Percentiles rank a stretch among this genome's conserved stretches.
These are phyloP conservation scores for Halocynthia aurantium DNA, from an alignment of 23 tunicate species.

Conservation along the genomic window DNA sequence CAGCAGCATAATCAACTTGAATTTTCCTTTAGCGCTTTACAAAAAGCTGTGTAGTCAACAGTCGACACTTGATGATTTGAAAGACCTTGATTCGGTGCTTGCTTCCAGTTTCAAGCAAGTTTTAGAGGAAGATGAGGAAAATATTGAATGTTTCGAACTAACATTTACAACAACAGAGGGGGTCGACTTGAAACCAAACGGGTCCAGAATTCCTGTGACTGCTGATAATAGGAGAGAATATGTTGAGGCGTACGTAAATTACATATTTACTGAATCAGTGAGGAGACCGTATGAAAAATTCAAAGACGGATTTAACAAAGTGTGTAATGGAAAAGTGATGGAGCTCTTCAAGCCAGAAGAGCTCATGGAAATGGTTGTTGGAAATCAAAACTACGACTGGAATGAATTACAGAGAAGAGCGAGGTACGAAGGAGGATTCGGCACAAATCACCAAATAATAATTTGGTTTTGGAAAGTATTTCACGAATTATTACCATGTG, in stretches of 20 bases:
- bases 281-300: slow-evolving; percentile 51
- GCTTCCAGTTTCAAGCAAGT: slow-evolving; percentile 31
- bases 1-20: slow-evolving; percentile 62
- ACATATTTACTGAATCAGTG: slow-evolving; percentile 71
- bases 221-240: slow-evolving; percentile 60
- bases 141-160: slow-evolving; percentile 56
- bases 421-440: slow-evolving; percentile 49
- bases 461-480: slow-evolving; percentile 82
- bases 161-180: slow-evolving; percentile 50
- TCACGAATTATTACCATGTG: slow-evolving; percentile 44
- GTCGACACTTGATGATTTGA: slow-evolving; percentile 50
- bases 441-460: slow-evolving; percentile 44
- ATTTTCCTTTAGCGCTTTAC: slow-evolving; percentile 86
- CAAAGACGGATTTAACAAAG: slow-evolving; percentile 62
- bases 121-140: slow-evolving; percentile 24
- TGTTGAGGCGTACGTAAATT: slow-evolving; percentile 50
- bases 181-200: slow-evolving; percentile 45
- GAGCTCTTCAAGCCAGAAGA: slow-evolving; percentile 74
- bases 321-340: slow-evolving; percentile 61
- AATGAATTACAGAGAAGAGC: slow-evolving; percentile 58
- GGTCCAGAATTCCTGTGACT: slow-evolving; percentile 61
- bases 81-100: slow-evolving; percentile 65
- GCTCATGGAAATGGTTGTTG: slow-evolving; percentile 92
- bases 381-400: slow-evolving; percentile 80
- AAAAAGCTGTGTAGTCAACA: slow-evolving; percentile 71